Evolutionary conservation across 2,797 vertebrate species (phyloP), one percentile per base, ranked within the genome.

Genomic region (Pseudocheirus occidentalis): DNA sequence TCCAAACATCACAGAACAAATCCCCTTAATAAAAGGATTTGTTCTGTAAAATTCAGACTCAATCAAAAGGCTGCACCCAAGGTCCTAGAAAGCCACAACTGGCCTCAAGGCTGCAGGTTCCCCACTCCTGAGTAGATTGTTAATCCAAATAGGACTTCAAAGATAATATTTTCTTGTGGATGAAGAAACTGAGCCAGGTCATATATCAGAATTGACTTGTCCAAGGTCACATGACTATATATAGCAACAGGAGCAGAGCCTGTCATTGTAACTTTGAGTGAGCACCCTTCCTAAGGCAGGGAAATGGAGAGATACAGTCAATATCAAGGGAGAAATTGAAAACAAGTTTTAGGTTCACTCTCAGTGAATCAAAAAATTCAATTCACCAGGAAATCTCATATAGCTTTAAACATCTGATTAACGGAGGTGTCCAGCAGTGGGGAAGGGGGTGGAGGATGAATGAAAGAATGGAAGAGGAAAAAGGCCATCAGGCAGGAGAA

Each of bases 391-490:
- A 87, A 81, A 81, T 81, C 66, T 24, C 66, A 10, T 24, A 40
- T 24, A 46, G 40, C 18, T 81, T 81, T 46, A 81, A 46, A 81
- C 31, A 40, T 81, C 66, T 81, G n/a, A 81, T 73, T 81, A 81
- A 81, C n/a, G 24, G n/a, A 81, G 18, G 21, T 81, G 18, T 50
- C 73, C 73, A 46, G 40, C 9, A 87, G 73, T 12, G 40, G 31
- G 73, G 21, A 11, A 11, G 40, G 40, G 21, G 21, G 3, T 50
- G 5, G 73, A 87, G 73, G 40, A 50, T 50, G 73, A 7, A 46
- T 87, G n/a, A 87, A 46, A 53, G 90, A 34, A 90, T 52, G 24
- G 57, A 91, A 93, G 28, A 92, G 58, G 52, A 94, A 90, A 90
- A 46, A 57, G 55, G 27, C 14, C 55, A 27, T 11, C 40, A 50